Percentiles rank a stretch among this genome's conserved stretches.
Conservation (phyloP, 2,797 vertebrate genomes). For the Poecilia picta region DNA sequence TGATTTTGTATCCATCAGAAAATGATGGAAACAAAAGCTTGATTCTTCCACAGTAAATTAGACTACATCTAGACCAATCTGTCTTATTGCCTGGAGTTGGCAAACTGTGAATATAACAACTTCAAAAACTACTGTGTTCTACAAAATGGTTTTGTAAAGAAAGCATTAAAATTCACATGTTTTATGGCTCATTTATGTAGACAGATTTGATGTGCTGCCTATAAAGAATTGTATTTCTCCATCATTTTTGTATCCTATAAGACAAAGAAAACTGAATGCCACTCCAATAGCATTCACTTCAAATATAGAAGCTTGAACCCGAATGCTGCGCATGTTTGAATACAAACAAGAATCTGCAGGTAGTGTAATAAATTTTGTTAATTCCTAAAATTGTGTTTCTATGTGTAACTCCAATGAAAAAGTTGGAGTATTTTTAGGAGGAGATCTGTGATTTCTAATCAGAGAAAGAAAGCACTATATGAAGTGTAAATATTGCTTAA, state of each 20-base stretch:
- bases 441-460: background rate
- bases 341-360: background rate
- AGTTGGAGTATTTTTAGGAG: background rate
- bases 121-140: slow-evolving; percentile 54
- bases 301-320: background rate
- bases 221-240: slow-evolving; percentile 24
- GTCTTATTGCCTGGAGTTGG: slow-evolving; percentile 38
- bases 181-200: slow-evolving; percentile 67
- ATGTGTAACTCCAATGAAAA: background rate
- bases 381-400: background rate
- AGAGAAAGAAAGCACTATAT: background rate
- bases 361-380: background rate
- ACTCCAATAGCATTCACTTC: slow-evolving; percentile 21
- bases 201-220: slow-evolving; percentile 34
- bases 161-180: slow-evolving; percentile 63
- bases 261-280: slow-evolving; percentile 19
- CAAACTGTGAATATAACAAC: slow-evolving; percentile 44
- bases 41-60: slow-evolving; percentile 20
- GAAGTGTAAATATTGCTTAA: background rate
- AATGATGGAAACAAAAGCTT: slow-evolving; percentile 23
- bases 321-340: background rate
- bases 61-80: slow-evolving; percentile 12
- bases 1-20: slow-evolving; percentile 50
- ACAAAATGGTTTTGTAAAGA: slow-evolving; percentile 66
- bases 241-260: slow-evolving; percentile 31